Percentiles rank a stretch among this genome's conserved stretches.
Evolutionary conservation across 2,113 vertebrate species (phyloP).

Genomic region (Trochalopteron elliotii): DNA sequence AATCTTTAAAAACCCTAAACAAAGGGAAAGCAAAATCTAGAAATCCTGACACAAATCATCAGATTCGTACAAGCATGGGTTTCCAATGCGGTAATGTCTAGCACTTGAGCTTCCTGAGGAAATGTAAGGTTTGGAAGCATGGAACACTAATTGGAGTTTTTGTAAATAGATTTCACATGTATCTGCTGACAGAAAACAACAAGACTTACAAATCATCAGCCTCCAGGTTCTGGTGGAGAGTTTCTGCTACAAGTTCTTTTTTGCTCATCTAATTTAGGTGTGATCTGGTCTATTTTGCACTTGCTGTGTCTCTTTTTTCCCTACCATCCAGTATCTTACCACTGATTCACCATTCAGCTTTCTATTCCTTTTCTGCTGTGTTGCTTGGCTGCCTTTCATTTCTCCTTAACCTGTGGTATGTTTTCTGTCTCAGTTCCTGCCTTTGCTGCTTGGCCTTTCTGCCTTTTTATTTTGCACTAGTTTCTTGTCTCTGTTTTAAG

Average conservation of each 20-base stretch:
- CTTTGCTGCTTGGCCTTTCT: neutral
- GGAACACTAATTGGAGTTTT: neutral
- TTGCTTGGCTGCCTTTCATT: neutral
- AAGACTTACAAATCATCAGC: neutral
- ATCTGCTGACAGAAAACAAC: neutral
- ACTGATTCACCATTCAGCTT: neutral
- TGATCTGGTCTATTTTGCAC: neutral
- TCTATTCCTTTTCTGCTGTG: neutral
- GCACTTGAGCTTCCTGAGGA: neutral
- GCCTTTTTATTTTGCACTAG: neutral
- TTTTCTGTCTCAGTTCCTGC: neutral
- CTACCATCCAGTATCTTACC: neutral
- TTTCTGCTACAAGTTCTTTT: neutral
- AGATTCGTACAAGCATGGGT: neutral
- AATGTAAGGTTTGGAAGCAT: neutral
- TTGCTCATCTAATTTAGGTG: neutral
- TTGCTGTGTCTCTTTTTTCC: neutral
- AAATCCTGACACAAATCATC: neutral
- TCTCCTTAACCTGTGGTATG: neutral
- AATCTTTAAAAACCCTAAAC: neutral
- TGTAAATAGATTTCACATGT: neutral
- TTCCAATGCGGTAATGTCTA: neutral
- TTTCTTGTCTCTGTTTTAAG: neutral
- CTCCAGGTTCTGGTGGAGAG: neutral
- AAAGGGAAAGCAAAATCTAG: neutral